A percentile compares a stretch with the other conserved stretches of the same genome.
Conservation (phyloP, 2,888 invertebrate genomes). For the Drosophila seclusa region DNA sequence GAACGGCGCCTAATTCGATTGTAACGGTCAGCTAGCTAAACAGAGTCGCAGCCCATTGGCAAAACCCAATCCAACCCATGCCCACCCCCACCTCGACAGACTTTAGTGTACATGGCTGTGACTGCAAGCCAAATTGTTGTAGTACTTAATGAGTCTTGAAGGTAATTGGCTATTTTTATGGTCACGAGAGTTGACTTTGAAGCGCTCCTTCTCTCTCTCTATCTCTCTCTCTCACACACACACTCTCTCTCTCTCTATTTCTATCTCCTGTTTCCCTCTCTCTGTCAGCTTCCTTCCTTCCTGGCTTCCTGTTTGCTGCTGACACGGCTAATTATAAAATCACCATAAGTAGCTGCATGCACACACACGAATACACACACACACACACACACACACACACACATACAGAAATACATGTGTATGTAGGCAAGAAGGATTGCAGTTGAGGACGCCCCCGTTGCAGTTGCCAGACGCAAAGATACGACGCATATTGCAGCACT, state of each 20-base stretch:
- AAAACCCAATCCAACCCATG: neutral
- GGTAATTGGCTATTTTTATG: constrained; percentile 75
- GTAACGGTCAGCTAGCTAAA: constrained; percentile 70
- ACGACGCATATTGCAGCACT: constrained; percentile 68
- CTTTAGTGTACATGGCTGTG: neutral
- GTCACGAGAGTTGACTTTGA: constrained; percentile 70
- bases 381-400: constrained; percentile 2
- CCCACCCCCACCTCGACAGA: neutral
- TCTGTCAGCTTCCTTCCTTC: constrained; percentile 16
- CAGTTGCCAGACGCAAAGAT: constrained; percentile 46
- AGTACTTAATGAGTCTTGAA: constrained; percentile 76
- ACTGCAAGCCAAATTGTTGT: constrained; percentile 48
- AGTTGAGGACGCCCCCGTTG: constrained; percentile 5
- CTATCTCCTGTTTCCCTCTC: constrained; percentile 8
- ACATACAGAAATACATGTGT: neutral
- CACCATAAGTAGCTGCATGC: constrained; percentile 63
- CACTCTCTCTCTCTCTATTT: constrained; percentile 32
- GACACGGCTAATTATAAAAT: constrained; percentile 72
- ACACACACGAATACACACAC: constrained; percentile 3
- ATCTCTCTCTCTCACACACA: constrained; percentile 30
- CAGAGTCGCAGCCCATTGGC: constrained; percentile 52
- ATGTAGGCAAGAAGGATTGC: neutral
- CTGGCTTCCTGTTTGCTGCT: constrained; percentile 21
- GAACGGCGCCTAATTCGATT: constrained; percentile 71
- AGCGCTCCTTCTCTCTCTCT: constrained; percentile 35